Conservation (phyloP, 37 sponge, comb jelly and placozoan species). For the Diacarnus erythraeanus region DNA sequence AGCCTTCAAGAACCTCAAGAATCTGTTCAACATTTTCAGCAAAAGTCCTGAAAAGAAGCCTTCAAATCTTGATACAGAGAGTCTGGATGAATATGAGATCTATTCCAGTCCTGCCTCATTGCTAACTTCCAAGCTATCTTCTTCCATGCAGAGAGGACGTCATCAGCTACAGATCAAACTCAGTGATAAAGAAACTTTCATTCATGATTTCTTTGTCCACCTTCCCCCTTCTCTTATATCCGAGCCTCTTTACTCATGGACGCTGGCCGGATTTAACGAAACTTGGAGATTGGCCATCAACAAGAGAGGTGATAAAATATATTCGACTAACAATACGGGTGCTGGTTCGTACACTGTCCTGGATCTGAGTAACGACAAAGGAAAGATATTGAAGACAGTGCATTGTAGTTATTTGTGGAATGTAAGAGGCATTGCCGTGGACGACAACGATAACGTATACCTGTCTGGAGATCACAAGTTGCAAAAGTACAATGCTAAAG, state of each 20-base stretch:
- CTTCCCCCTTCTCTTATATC: background rate
- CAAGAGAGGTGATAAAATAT: background rate
- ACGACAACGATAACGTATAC: background rate
- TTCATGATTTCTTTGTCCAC: background rate
- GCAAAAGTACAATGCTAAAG: background rate
- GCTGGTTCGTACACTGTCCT: background rate
- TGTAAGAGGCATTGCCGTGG: background rate
- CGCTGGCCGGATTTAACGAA: background rate
- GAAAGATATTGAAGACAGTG: background rate
- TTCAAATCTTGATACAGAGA: background rate
- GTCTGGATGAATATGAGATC: background rate
- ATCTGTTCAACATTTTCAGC: background rate
- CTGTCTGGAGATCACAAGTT: slow-evolving; percentile 7
- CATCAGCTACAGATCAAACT: background rate
- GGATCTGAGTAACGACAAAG: background rate
- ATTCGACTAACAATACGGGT: background rate
- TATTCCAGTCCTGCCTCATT: background rate
- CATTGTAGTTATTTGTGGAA: background rate
- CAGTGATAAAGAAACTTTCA: background rate
- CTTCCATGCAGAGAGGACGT: background rate
- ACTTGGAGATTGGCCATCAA: background rate
- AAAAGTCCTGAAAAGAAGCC: background rate
- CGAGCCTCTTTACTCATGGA: background rate
- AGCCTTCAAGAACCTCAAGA: background rate
- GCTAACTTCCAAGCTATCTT: background rate